These are phyloP conservation scores for Gobius niger DNA, from an alignment of 2,113 vertebrate genomes.

Conservation along the genomic window DNA sequence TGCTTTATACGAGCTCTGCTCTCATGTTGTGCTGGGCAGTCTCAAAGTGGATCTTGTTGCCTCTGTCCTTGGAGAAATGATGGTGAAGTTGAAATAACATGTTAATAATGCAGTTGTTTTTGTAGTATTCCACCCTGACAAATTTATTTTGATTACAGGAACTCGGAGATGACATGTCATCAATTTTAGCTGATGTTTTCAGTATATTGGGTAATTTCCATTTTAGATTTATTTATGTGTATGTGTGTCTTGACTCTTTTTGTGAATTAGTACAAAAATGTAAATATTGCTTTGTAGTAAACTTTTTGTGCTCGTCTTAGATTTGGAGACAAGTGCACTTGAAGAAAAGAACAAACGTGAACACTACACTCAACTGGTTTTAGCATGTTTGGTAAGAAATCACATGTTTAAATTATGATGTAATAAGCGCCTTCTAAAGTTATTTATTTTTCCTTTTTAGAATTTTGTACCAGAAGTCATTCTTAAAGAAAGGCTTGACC, in stretches of 20 bases:
- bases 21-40: conserved; percentile 90
- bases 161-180: conserved; percentile 92
- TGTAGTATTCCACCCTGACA: neutral
- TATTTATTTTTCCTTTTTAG: conserved; percentile 58
- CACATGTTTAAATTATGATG: neutral
- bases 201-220: conserved; percentile 87
- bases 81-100: conserved; percentile 75
- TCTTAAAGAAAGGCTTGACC: conserved; percentile 94
- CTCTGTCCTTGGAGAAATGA: conserved; percentile 87
- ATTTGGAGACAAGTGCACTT: conserved; percentile 94
- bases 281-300: neutral
- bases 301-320: conserved; percentile 65
- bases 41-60: conserved; percentile 92
- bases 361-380: conserved; percentile 93
- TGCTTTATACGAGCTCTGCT: conserved; percentile 92
- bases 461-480: conserved; percentile 92
- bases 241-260: neutral
- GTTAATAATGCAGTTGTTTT: neutral
- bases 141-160: conserved; percentile 77
- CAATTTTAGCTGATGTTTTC: conserved; percentile 98
- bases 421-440: neutral
- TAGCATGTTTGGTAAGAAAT: conserved; percentile 93
- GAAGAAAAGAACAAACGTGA: conserved; percentile 98
- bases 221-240: neutral
- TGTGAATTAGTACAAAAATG: neutral